These are phyloP conservation scores for Echiichthys vipera DNA, from an alignment of 2,797 vertebrate species.

Conservation along the genomic window DNA sequence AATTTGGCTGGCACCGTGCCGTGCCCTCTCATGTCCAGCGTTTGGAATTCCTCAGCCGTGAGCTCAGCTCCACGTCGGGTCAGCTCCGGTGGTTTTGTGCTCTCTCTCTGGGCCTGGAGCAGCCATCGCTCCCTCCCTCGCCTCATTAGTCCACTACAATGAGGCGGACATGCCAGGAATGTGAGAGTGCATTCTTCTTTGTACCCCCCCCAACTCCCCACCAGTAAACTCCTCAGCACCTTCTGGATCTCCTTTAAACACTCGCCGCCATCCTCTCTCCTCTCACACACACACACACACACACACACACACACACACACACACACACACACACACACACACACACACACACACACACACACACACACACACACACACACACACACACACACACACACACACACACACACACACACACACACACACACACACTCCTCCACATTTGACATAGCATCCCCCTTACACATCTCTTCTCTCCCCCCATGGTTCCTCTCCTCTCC, in stretches of 20 bases:
- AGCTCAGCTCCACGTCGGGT: constrained; percentile 54
- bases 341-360: constrained; percentile 16
- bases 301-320: constrained; percentile 16
- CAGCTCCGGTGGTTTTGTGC: constrained; percentile 38
- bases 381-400: constrained; percentile 16
- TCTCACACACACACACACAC: background rate
- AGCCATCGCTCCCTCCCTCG: constrained; percentile 29
- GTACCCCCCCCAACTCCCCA: constrained; percentile 21
- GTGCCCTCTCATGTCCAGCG: constrained; percentile 47
- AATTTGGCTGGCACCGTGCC: constrained; percentile 31
- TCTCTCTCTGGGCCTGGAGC: constrained; percentile 27
- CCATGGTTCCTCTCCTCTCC: background rate
- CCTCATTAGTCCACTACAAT: constrained; percentile 74
- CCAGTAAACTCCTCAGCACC: constrained; percentile 55
- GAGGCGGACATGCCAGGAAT: constrained; percentile 74
- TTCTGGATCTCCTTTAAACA: constrained; percentile 52
- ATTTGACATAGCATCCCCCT: constrained; percentile 25
- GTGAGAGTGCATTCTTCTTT: constrained; percentile 61
- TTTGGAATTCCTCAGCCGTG: constrained; percentile 72
- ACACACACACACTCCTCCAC: constrained; percentile 21
- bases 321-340: constrained; percentile 24
- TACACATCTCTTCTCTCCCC: constrained; percentile 2
- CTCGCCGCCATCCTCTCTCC: background rate
- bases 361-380: constrained; percentile 24
- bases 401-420: constrained; percentile 24